Evolutionary conservation across 2,888 invertebrate genomes (phyloP), one percentile per base, ranked within the genome.

Genomic region (Alloplasta piceator): DNA sequence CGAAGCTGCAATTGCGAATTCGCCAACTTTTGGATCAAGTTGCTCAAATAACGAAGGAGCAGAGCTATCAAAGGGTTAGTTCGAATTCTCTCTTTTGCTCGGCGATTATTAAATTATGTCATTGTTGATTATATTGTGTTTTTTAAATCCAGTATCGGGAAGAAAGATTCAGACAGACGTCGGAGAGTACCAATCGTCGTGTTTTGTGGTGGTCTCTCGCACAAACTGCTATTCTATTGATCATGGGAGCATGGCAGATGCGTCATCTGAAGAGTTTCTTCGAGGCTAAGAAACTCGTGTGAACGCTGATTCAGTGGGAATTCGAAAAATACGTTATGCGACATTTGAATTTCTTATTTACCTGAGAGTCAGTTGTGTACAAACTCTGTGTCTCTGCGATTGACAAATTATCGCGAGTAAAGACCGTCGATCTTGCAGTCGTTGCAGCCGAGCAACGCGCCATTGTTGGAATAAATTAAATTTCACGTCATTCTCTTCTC

Each of bases 201-300:
- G 98, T 98, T 0, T 94, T 99, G 38, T 99, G 98, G 98, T 99
- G 99, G 99, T 98, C 98, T 73, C 93, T 98, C 10, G 95, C 96
- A 0, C 99, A 99, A 93, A 98, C 98, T 0, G 94, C 95, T 71
- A 97, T 99, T 55, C 94, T 99, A 9, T 93, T 99, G 0, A 93
- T 95, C 43, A 99, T 99, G 94, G 99, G 99, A 12, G 96, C 98
- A 85, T 99, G 99, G 99, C 99, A 99, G 93, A 99, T 99, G 98
- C 95, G 96, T 89, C 99, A 99, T 94, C 94, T 99, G 85, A 99
- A 99, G 94, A 97, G 98, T 89, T 99, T 99, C 95, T 99, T 99
- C 91, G 99, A 99, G 93, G 99, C 99, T 39, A 99, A 99, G 93
- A 99, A 99, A 94, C 94, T 99, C 91, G 98, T 98, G 63, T 97